A percentile compares a stretch with the other conserved stretches of the same genome.
phyloP scores from a whole-genome alignment of 2,113 vertebrate genomes.

The Mixornis gularis region DNA sequence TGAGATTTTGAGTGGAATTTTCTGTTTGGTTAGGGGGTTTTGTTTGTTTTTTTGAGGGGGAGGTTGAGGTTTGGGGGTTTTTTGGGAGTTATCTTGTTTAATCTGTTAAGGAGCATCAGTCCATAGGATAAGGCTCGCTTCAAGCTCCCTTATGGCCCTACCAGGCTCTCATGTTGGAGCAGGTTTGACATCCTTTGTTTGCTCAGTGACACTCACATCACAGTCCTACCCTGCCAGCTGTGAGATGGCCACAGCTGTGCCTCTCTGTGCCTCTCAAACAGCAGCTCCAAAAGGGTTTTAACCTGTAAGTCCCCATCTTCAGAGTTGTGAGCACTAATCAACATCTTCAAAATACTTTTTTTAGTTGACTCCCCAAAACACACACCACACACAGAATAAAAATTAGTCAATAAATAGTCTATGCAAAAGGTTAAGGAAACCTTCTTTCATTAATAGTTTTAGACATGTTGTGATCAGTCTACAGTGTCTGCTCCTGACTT shows the following conservation, averaged over 20 bases:
- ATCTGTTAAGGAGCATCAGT: neutral
- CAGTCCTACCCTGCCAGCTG: neutral
- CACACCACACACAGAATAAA: neutral
- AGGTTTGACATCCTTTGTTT: neutral
- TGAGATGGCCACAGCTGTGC: neutral
- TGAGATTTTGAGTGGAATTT: neutral
- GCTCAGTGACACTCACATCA: neutral
- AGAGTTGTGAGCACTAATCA: neutral
- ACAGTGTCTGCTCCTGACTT: neutral
- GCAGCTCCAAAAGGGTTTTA: neutral
- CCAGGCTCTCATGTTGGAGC: neutral
- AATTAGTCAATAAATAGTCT: neutral
- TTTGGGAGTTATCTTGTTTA: neutral
- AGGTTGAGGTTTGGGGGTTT: fast-evolving
- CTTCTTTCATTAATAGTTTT: neutral
- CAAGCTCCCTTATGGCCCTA: neutral
- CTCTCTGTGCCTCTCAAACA: neutral
- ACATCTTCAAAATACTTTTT: neutral
- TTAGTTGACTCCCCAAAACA: neutral
- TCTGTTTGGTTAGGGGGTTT: neutral
- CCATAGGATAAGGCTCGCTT: neutral
- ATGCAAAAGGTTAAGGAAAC: neutral
- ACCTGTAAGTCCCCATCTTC: neutral
- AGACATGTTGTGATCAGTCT: neutral
- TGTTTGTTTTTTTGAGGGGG: neutral